Evolutionary conservation across 2,888 invertebrate genomes (phyloP), one percentile per base, ranked within the genome.

Genomic region (Bellardia bayeri): DNA sequence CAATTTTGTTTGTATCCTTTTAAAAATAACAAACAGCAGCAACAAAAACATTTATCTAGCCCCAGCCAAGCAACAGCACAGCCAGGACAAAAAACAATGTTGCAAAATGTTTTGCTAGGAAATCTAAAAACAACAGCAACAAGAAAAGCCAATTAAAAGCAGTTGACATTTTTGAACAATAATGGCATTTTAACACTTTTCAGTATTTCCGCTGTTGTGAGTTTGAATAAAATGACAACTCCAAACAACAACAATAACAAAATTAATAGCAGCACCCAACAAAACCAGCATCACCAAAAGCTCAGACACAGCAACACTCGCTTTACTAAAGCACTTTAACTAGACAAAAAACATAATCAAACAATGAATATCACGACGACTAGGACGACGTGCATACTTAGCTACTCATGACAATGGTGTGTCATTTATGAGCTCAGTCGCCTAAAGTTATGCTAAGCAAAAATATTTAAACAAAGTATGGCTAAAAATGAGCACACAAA

Each of bases 121-220:
- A 51, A 79, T 79, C 80, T 64, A 80, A 81, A 68, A 78, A 78
- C 78, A 85, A 83, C 87, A 88, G 71, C 85, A 75, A 82, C 89
- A 80, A 83, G 82, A 86, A 85, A 88, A 87, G 88, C 88, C 88
- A 88, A 88, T 88, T 88, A 88, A 88, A 88, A 88, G 83, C 85
- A 86, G 85, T 88, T 88, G 88, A 86, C 86, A 88, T 86, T 88
- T 86, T 87, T 82, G 85, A 87, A 85, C 82, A 87, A 85, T 87
- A 87, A 87, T 87, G 87, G 79, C 85, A 87, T 87, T 87, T 87
- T 87, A 87, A 87, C 87, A 87, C 87, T 87, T 87, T 87, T 82
- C 79, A 74, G 85, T 75, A 85, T 85, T 87, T 87, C 87, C 87
- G 87, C 87, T 79, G 78, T 78, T 79, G 69, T 74, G 85, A 85